Evolutionary conservation across 2,888 invertebrate species (phyloP), one percentile per base, ranked within the genome.

Genomic region (Eledone cirrhosa): DNA sequence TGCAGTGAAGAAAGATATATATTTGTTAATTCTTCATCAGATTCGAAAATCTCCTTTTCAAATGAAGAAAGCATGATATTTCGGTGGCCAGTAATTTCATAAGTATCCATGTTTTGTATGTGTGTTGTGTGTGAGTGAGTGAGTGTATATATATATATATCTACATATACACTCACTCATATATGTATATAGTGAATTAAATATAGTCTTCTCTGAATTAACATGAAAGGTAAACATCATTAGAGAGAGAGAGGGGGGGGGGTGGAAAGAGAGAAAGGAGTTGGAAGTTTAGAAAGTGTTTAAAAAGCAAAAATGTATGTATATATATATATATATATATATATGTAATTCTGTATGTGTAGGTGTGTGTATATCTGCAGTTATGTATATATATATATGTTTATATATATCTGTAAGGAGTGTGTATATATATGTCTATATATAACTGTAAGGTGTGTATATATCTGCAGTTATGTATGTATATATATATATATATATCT

Each of bases 21-120:
- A 41, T 72, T 41, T 19, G 31, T 72, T 41, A 72, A 41, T 72
- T 72, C 72, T 72, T 72, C 72, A 41, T 72, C 31, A 22, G 72
- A 72, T 2, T 22, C 72, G 22, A 72, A 72, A 33, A 72, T n/a
- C 0, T 72, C 72, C n/a, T 33, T 19, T 13, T 72, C 72, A 33
- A 33, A 72, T 3, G 22, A 13, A n/a, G 72, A 41, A 29, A 72
- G 33, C 72, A 72, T 72, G 72, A 33, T 72, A 41, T 41, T 41
- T 8, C 11, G 11, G 11, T 5, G 41, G 5, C 41, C 41, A 41
- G 5, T 41, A 41, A 8, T 41, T 8, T 5, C 8, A 11, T 2
- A 41, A 41, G 41, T 41, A 5, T 41, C 41, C 41, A 41, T 41
- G 11, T 41, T 41, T 41, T 41, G 8, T 41, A 41, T 41, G 41